Evolutionary conservation across 2,113 vertebrate species (phyloP), one percentile per base, ranked within the genome.

Genomic region (Polyodon spathula): DNA sequence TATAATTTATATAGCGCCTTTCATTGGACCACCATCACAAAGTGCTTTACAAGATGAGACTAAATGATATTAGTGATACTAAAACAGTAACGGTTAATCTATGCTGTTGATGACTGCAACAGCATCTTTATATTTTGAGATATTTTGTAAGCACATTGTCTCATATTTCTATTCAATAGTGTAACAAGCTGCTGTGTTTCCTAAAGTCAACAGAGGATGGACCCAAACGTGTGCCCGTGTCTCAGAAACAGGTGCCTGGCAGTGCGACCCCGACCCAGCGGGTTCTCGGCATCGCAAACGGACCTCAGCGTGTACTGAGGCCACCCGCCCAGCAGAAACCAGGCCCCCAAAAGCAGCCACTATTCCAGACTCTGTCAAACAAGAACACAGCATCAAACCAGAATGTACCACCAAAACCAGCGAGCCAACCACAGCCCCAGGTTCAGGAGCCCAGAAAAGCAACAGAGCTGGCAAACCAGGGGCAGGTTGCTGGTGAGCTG

Each of bases 171-270:
- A n/a, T 12, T 9, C 10, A 3, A 2, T n/a, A n/a, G n/a, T 2
- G 0, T 10, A 1, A 4, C 40, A 1, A 8, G 10, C 17, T 4
- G 4, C 6, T 43, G 63, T 54, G n/a, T 1, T 40, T 54, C 5
- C 41, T 75, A 1, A 68, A 97, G 94, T 8, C 74, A 11, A 56
- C 59, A 0, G 57, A 61, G 0, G 76, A 85, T 2, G 90, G 81
- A 10, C 89, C 92, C 0, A 92, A 83, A 57, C 84, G 94, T 4
- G 74, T 96, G 59, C 88, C 83, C 0, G 78, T 92, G 41, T 63
- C 77, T 1, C 88, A 85, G 57, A 68, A 50, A 17, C 61, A 16
- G 0, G 43, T 54, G 0, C 76, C 70, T 16, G 62, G 64, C 1
- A 60, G 52, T 0, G 71, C 74, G 4, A 71, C 71, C 10, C 80